Base-by-base conservation (phyloP, 1,140 invertebrate genomes). In the Orchestia grillus region DNA sequence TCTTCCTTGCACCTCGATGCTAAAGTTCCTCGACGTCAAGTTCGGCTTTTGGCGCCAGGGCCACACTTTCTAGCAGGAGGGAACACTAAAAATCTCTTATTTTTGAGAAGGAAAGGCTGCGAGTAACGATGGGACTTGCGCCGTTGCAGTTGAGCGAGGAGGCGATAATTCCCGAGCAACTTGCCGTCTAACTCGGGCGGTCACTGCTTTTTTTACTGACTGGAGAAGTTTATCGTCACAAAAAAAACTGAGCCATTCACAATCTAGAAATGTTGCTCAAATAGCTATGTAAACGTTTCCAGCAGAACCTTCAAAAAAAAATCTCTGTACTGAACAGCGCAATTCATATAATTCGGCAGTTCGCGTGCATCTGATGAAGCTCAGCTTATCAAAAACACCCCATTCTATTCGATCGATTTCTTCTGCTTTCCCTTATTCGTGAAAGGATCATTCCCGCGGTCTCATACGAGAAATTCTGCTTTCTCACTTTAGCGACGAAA, bases 111-210 rank as follows among this genome's bases (percentile, higher is more conserved):
- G 44, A 47, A 44, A 47, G 36, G 92, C 92, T 94, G 92, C 92
- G 92, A 94, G 92, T 94, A 94, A 94, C 92, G 92, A 45, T 47
- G 44, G 44, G 92, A 94, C 92, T 94, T 94, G 44, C 44, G 92
- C 92, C 92, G 92, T 94, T 94, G 44, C 43, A 47, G 92, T 44
- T 94, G 92, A 94, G 36, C 8, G 36, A 94, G 44, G 92, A 94
- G 92, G 92, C 44, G 92, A 47, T 94, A 94, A 94, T 47, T 94
- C 92, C 36, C 11, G 88, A 41, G 41, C 42, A 90, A 90, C 88
- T 90, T 90, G 88, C 88, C 88, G 0, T 53, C 47, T 8, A 53
- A 19, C 47, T 53, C 47, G 47, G 47, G 19, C 19, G 47, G 47
- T 53, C 47, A 53, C 47, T 8, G 47, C 47, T 8, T 53, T 53